Evolutionary conservation across 2,797 vertebrate species (phyloP).

Genomic region (Myoxocephalus aenaeus): DNA sequence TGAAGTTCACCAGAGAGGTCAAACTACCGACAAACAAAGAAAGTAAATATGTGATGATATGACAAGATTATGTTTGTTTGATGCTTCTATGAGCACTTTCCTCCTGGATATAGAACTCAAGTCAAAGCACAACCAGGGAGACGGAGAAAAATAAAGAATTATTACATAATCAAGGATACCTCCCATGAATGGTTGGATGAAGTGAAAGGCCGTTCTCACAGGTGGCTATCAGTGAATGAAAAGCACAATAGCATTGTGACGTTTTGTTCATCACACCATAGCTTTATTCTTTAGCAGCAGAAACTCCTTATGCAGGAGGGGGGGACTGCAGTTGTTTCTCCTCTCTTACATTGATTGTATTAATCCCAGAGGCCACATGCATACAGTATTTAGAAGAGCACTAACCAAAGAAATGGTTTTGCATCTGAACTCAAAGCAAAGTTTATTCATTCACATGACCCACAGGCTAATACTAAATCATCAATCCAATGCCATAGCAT

Average conservation of each 20-base stretch:
- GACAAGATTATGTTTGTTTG: conserved; percentile 15
- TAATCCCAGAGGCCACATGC: conserved; percentile 9
- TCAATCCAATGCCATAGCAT: neutral
- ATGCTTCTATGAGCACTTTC: conserved; percentile 19
- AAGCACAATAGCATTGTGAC: too few relatives aligned
- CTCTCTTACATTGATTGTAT: conserved; percentile 5
- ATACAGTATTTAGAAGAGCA: conserved; percentile 3
- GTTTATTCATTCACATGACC: neutral
- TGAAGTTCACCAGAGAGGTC: conserved; percentile 18
- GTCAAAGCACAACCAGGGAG: conserved; percentile 26
- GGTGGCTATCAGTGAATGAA: too few relatives aligned
- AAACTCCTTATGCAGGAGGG: too few relatives aligned
- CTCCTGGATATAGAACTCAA: conserved; percentile 32
- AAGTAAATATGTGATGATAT: conserved; percentile 3
- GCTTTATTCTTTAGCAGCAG: too few relatives aligned
- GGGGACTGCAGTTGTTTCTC: neutral
- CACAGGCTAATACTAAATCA: neutral
- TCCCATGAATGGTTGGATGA: conserved; percentile 13
- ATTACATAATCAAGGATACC: conserved; percentile 31
- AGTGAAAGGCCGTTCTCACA: too few relatives aligned
- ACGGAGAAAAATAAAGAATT: conserved; percentile 27
- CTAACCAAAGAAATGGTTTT: neutral
- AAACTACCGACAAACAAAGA: conserved; percentile 8
- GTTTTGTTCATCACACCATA: too few relatives aligned
- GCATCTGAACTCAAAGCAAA: neutral